Evolutionary conservation across 2,888 invertebrate genomes (phyloP).

Genomic region (Rhamnusium bicolor): DNA sequence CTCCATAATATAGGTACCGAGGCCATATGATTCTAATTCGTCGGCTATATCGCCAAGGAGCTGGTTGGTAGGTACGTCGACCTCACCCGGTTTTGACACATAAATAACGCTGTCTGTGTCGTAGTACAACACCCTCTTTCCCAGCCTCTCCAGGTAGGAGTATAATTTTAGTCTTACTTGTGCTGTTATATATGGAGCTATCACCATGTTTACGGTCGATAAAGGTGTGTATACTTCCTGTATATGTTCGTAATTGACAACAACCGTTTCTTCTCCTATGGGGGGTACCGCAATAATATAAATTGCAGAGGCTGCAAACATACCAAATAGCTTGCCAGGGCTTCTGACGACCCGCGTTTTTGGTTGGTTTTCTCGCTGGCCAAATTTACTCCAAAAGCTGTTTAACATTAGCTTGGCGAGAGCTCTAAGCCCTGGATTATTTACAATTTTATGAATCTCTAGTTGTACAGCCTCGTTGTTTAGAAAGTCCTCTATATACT

Average conservation of each 20-base stretch:
- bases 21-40: slow-evolving; percentile 59
- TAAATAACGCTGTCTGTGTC: no score
- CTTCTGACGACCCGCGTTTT: no score
- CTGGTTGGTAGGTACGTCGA: slow-evolving; percentile 58
- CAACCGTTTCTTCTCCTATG: not conserved
- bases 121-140: slow-evolving; percentile 56
- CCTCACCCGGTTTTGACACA: slow-evolving; percentile 42
- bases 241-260: slow-evolving; percentile 16
- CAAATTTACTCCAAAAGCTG: no score
- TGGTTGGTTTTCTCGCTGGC: no score
- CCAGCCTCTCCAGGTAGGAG: no score
- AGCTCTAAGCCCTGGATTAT: no score
- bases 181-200: slow-evolving; percentile 6
- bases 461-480: no score
- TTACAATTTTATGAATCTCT: no score
- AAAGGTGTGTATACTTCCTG: not conserved
- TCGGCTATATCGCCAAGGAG: slow-evolving; percentile 66
- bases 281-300: not conserved
- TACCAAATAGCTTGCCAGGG: no score
- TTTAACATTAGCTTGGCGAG: no score
- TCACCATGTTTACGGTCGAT: slow-evolving; percentile 9
- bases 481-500: no score
- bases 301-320: not conserved
- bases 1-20: slow-evolving; percentile 59
- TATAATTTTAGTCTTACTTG: slow-evolving; percentile 16